Base-by-base conservation (phyloP, 2,888 invertebrate genomes). In the Pristionchus arcanus region DNA sequence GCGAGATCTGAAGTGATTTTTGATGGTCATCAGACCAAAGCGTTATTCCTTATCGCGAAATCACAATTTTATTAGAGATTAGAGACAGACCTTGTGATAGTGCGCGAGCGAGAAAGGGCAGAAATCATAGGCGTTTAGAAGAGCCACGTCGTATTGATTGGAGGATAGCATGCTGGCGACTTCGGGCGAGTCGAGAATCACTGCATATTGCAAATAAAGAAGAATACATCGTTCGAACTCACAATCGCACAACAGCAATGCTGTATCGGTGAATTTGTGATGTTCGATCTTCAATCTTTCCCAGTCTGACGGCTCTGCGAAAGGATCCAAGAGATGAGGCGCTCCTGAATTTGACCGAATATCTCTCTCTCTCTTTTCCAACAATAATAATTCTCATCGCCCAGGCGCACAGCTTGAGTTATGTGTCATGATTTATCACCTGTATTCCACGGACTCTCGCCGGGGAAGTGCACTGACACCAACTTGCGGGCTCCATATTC, bases 291-390 rank as follows among this genome's bases (percentile, higher is more conserved):
- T 63, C 42, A 89, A 63, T 37, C 81, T 63, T 2, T 9, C 13
- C 89, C 89, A 89, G 13, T 49, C n/a, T 0, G 53, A 25, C 0
- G 2, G 25, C n/a, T 89, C 83, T 7, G 63, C 28, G 66, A 89
- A 89, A 0, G 89, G 89, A 13, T 49, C 42, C 42, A 7, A 0
- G 42, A 49, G 42, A 9, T 49, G 42, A 9, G 42, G 1, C 5
- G 42, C 42, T 42, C 42, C 42, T 42, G 42, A 42, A 5, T 3
- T 42, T 42, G 42, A 9, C 9, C 3, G 42, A 42, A 9, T 42
- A 9, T 42, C 42, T n/a, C n/a, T n/a, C n/a, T n/a, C n/a, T n/a
- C n/a, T n/a, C n/a, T n/a, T n/a, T n/a, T n/a, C n/a, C n/a, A n/a
- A n/a, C n/a, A n/a, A n/a, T n/a, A n/a, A n/a, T n/a, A n/a, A n/a